Conservation (phyloP, 1,140 invertebrate species). For the Pentalonia nigronervosa region DNA sequence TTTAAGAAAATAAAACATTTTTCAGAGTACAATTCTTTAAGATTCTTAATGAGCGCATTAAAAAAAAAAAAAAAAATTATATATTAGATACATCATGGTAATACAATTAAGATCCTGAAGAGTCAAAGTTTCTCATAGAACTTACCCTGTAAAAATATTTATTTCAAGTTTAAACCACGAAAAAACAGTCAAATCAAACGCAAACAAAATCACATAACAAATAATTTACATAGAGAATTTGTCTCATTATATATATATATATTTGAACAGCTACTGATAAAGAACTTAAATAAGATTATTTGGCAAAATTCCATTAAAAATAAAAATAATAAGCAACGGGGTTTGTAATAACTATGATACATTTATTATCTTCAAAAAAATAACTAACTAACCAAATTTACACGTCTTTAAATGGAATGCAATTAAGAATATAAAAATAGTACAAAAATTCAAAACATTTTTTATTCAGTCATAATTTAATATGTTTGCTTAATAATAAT, state of each 20-base stretch:
- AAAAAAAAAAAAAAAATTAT: no score
- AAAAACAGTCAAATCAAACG: not conserved
- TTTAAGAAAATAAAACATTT: not conserved
- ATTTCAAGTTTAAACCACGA: not conserved
- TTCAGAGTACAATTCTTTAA: not conserved
- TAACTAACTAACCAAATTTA: not conserved
- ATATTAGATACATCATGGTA: not conserved
- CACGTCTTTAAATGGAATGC: not conserved
- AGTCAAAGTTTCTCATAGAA: no score
- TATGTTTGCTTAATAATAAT: not conserved
- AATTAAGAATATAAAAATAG: not conserved
- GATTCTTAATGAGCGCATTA: no score
- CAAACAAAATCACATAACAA: not conserved
- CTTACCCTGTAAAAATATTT: no score
- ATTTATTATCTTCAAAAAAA: not conserved
- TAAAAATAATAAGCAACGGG: slow-evolving; percentile 1
- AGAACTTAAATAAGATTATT: not conserved
- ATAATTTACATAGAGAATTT: not conserved
- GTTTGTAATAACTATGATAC: not conserved
- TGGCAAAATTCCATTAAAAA: not conserved
- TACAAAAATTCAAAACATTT: not conserved
- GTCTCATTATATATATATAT: not conserved
- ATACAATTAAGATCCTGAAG: not conserved
- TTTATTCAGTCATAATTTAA: not conserved
- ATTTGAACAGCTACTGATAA: not conserved